Evolutionary conservation across 2,888 invertebrate genomes (phyloP).

Genomic region (Drepana falcataria): DNA sequence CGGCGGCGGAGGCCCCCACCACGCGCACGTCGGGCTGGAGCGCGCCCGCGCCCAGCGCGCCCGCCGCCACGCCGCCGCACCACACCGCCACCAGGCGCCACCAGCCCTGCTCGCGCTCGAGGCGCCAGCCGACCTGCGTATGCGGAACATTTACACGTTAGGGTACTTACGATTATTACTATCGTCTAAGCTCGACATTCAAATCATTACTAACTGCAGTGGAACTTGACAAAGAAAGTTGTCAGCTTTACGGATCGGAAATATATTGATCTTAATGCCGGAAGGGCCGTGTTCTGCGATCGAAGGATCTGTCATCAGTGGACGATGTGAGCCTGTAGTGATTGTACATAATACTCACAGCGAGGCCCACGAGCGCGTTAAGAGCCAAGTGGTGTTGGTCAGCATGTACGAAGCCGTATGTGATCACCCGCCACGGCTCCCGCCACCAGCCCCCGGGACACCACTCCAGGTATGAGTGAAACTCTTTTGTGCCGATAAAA

Average conservation of each 20-base stretch:
- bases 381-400: conserved; percentile 86
- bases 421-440: conserved; percentile 88
- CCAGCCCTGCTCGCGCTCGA: conserved; percentile 87
- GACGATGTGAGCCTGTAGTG: no score
- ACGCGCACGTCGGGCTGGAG: conserved; percentile 86
- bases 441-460: conserved; percentile 69
- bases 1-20: conserved; percentile 94
- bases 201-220: not conserved
- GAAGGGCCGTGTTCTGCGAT: no score
- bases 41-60: conserved; percentile 86
- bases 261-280: no score
- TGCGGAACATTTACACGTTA: no score
- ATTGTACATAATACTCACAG: conserved; percentile 37
- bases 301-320: no score
- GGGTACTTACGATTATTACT: no score
- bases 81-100: conserved; percentile 85
- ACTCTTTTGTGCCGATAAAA: conserved; percentile 29
- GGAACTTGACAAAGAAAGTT: no score
- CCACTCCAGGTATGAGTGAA: conserved; percentile 51
- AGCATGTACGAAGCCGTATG: conserved; percentile 89
- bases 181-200: not conserved
- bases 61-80: conserved; percentile 85
- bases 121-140: conserved; percentile 69
- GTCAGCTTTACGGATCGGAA: no score
- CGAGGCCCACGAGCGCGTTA: conserved; percentile 77